Evolutionary conservation across 23 tunicate genomes (phyloP).

Genomic region (Trididemnum clinides): DNA sequence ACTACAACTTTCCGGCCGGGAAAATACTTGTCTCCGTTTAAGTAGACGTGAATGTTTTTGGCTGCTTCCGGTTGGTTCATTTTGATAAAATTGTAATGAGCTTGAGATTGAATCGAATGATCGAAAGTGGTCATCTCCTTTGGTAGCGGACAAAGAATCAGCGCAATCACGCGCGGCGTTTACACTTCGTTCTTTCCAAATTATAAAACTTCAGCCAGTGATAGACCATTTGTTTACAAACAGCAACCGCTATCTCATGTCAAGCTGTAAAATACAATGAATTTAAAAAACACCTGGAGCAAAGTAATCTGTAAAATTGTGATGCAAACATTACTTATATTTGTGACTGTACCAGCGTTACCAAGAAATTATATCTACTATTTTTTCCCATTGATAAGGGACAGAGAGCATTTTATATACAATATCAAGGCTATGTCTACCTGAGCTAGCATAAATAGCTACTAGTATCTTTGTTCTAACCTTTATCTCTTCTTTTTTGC

Average conservation of each 20-base stretch:
- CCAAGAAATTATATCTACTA: too few species aligned
- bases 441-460: too few species aligned
- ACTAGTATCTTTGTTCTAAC: too few species aligned
- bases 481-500: too few species aligned
- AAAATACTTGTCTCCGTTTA: constrained; percentile 81
- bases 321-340: too few species aligned
- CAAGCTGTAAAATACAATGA: background rate
- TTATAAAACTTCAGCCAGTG: background rate
- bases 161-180: background rate
- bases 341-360: too few species aligned
- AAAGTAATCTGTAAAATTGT: too few species aligned
- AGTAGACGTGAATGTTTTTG: constrained; percentile 76
- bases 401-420: too few species aligned
- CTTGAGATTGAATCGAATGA: background rate
- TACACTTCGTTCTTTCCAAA: background rate
- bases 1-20: constrained; percentile 90
- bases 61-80: constrained; percentile 95
- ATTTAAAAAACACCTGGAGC: background rate
- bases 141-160: background rate
- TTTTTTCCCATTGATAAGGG: too few species aligned
- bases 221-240: background rate
- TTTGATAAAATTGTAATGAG: constrained; percentile 22
- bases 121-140: background rate
- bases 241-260: background rate
- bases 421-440: too few species aligned